phyloP scores from a whole-genome alignment of 2,888 invertebrate species.

The Mayetiola destructor region DNA sequence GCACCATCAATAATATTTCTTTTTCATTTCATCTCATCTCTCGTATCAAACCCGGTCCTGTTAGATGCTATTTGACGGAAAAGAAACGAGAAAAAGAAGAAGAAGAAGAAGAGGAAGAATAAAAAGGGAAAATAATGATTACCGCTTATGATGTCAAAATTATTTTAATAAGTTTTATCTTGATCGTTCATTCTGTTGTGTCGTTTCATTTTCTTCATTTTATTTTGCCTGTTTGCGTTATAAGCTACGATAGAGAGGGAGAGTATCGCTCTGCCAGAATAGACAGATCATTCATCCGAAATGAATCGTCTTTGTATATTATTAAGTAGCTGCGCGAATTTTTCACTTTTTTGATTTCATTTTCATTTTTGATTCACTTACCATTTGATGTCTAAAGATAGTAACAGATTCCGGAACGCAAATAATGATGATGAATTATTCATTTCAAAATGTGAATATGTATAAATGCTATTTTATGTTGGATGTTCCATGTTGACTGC shows the following conservation, averaged over 20 bases:
- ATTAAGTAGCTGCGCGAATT: slow-evolving; percentile 3
- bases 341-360: background rate
- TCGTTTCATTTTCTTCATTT: too few species aligned
- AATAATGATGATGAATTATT: slow-evolving; percentile 1
- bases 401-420: background rate
- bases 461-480: background rate
- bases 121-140: slow-evolving; percentile 1
- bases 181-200: background rate
- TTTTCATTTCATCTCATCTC: too few species aligned
- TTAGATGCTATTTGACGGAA: background rate
- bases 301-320: too few species aligned
- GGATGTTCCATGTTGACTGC: background rate
- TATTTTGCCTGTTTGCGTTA: too few species aligned
- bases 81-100: background rate
- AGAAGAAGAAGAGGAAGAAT: background rate
- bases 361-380: background rate
- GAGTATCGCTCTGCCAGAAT: too few species aligned
- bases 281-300: too few species aligned
- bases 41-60: too few species aligned
- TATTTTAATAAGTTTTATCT: slow-evolving; percentile 8
- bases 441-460: background rate
- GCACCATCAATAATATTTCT: background rate
- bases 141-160: slow-evolving; percentile 5
- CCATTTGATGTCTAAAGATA: background rate
- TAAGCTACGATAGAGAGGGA: too few species aligned